Conservation (phyloP, 2,113 vertebrate species). For the Pagrus major region DNA sequence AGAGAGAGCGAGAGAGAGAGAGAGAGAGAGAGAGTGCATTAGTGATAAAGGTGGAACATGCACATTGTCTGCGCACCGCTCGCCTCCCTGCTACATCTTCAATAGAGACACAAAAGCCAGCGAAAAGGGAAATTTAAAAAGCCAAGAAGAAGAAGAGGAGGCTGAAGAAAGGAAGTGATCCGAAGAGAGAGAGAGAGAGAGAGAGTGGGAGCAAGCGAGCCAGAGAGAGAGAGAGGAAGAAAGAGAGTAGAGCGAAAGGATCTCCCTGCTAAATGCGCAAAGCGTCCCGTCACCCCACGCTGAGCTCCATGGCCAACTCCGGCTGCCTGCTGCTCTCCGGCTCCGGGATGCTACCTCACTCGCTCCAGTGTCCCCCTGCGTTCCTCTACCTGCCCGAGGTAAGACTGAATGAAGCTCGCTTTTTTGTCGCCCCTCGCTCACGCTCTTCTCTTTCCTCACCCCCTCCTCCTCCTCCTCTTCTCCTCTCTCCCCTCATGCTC, state of each 20-base stretch:
- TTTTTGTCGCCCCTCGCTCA: not conserved
- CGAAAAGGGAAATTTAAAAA: slow-evolving; percentile 50
- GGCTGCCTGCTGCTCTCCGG: slow-evolving; percentile 96
- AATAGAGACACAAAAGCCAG: slow-evolving; percentile 65
- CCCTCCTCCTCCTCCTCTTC: not conserved
- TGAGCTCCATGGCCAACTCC: slow-evolving; percentile 98
- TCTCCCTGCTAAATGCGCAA: slow-evolving; percentile 83
- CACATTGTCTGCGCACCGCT: slow-evolving; percentile 72
- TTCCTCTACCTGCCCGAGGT: slow-evolving; percentile 98
- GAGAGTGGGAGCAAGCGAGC: slow-evolving; percentile 37
- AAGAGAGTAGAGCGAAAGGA: slow-evolving; percentile 70
- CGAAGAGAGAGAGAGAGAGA: slow-evolving; percentile 39
- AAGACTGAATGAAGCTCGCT: slow-evolving; percentile 77
- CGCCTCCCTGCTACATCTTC: slow-evolving; percentile 65
- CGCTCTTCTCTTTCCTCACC: too few species aligned
- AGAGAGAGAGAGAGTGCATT: slow-evolving; percentile 44
- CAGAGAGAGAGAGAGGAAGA: slow-evolving; percentile 33
- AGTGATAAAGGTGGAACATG: slow-evolving; percentile 73
- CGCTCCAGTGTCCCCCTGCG: slow-evolving; percentile 91
- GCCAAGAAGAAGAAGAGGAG: slow-evolving; percentile 50
- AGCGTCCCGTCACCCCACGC: slow-evolving; percentile 87
- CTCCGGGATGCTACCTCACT: slow-evolving; percentile 94
- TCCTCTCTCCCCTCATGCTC: not conserved
- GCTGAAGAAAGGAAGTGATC: slow-evolving; percentile 52
- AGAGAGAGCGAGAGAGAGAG: slow-evolving; percentile 24